phyloP scores from a whole-genome alignment of 2,797 vertebrate species.

The Melanotaenia trifasciata region DNA sequence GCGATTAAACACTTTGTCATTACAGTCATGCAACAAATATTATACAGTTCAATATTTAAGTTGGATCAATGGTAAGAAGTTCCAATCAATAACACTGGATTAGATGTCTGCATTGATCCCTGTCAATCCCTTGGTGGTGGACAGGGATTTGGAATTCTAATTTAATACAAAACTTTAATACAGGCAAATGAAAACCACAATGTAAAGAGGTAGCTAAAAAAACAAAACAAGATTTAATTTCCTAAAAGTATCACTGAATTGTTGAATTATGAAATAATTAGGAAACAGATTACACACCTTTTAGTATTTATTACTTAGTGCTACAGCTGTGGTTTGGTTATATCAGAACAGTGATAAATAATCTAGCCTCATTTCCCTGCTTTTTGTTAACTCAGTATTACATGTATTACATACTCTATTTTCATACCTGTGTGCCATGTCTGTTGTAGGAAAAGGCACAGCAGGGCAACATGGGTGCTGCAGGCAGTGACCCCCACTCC shows the following conservation, averaged over 20 bases:
- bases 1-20: not conserved
- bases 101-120: not conserved
- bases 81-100: not conserved
- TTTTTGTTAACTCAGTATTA: not conserved
- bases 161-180: not conserved
- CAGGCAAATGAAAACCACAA: not conserved
- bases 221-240: not conserved
- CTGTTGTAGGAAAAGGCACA: constrained; percentile 90
- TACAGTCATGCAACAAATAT: not conserved
- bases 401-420: not conserved
- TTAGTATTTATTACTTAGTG: not conserved
- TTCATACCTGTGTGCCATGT: not conserved
- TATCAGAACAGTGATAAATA: not conserved
- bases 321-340: not conserved
- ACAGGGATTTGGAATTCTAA: not conserved
- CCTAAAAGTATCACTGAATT: not conserved
- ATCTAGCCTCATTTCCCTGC: not conserved
- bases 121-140: not conserved
- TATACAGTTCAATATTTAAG: not conserved
- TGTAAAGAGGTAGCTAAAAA: not conserved
- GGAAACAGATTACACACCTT: not conserved
- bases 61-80: not conserved
- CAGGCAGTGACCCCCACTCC: constrained; percentile 73
- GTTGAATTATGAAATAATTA: not conserved
- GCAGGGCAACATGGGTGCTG: constrained; percentile 72